A percentile compares a stretch with the other conserved stretches of the same genome.
Evolutionary conservation across 2,797 vertebrate species (phyloP).

Genomic region (Heterohyrax brucei): DNA sequence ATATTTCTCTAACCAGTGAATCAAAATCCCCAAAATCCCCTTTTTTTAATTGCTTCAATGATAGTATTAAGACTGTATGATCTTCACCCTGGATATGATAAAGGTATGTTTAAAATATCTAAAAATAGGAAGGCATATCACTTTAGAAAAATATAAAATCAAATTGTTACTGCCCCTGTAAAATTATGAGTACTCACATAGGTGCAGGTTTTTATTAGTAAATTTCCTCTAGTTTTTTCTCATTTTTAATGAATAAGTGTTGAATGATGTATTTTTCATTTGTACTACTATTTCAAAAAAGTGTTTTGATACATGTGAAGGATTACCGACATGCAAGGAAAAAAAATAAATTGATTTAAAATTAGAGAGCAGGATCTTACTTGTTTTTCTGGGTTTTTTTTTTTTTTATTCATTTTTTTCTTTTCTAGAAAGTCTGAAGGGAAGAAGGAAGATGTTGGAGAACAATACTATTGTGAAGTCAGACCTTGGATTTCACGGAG

Average conservation of each 20-base stretch:
- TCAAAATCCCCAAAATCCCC: background rate
- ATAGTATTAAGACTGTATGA: background rate
- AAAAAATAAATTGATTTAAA: background rate
- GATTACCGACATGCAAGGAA: background rate
- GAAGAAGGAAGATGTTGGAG: background rate
- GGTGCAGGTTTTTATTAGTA: slow-evolving; percentile 16
- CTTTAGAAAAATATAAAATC: slow-evolving; percentile 19
- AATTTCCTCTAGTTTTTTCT: background rate
- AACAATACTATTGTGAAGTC: background rate
- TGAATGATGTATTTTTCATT: background rate
- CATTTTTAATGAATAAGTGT: background rate
- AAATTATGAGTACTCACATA: background rate
- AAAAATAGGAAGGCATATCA: background rate
- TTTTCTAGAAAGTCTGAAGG: background rate
- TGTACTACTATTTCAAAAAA: background rate
- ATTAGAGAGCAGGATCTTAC: background rate
- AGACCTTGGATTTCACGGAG: background rate
- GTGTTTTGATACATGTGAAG: background rate
- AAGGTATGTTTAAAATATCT: background rate
- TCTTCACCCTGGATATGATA: background rate
- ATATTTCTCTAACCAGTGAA: slow-evolving; percentile 26
- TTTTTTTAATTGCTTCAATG: background rate
- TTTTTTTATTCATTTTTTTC: no score
- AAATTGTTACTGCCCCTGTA: background rate
- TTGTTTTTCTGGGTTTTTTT: background rate